Evolutionary conservation across 2,797 vertebrate species (phyloP).

Genomic region (Pyrocephalus nanus): DNA sequence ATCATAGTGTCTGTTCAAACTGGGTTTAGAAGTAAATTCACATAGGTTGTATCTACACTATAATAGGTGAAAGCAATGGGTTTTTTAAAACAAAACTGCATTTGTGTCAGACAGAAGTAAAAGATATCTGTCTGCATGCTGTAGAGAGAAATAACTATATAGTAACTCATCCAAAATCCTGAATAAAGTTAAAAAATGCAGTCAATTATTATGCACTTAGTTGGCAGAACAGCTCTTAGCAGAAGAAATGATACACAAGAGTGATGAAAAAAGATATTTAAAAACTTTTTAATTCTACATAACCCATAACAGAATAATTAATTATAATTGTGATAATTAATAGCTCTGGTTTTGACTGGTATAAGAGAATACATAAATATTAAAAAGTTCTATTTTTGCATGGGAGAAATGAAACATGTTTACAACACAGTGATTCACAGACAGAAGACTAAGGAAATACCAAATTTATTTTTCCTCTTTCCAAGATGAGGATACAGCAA

Average conservation of each 20-base stretch:
- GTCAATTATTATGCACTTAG: neutral
- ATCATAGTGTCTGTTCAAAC: neutral
- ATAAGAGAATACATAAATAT: conserved; percentile 3
- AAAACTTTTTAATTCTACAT: conserved; percentile 27
- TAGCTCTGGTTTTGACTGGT: neutral
- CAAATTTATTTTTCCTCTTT: neutral
- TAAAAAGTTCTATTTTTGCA: neutral
- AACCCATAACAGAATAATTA: conserved; percentile 2
- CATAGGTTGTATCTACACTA: neutral
- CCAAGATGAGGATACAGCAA: neutral
- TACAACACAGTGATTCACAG: neutral
- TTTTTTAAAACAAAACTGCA: neutral
- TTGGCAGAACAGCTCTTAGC: neutral
- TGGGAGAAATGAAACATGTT: neutral
- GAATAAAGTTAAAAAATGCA: neutral
- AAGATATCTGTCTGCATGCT: neutral
- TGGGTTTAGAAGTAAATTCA: neutral
- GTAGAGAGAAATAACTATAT: neutral
- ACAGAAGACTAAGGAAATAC: neutral
- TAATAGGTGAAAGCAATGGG: neutral
- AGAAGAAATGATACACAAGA: neutral
- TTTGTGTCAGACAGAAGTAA: neutral
- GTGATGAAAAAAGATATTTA: neutral
- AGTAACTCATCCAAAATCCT: neutral
- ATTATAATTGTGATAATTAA: conserved; percentile 37